These are phyloP conservation scores for Acanthis flammea DNA, from an alignment of 2,797 vertebrate species.

Conservation along the genomic window DNA sequence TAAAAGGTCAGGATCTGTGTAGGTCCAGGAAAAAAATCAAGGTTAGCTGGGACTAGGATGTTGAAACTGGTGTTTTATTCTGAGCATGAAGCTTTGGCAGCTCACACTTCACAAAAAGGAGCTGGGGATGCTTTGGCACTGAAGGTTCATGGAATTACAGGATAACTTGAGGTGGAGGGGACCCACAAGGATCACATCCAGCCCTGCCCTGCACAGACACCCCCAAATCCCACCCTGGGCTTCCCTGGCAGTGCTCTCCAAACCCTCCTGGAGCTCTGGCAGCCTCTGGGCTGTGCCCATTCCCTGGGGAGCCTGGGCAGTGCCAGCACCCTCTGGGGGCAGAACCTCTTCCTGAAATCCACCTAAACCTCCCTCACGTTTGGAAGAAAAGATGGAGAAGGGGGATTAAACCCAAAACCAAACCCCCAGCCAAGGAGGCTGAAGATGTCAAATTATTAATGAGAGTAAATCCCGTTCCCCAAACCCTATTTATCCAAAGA, in stretches of 20 bases:
- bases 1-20: accelerated
- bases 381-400: neutral
- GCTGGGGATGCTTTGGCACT: neutral
- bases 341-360: accelerated
- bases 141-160: neutral
- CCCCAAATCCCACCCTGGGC: too few species aligned
- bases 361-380: neutral
- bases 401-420: neutral
- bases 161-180: neutral
- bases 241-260: accelerated
- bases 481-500: neutral
- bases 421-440: neutral
- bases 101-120: neutral
- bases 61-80: neutral
- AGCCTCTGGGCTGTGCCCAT: neutral
- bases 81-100: neutral
- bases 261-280: neutral
- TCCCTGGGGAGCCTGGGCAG: neutral
- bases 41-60: neutral
- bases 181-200: neutral
- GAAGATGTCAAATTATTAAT: neutral
- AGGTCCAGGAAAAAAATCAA: neutral
- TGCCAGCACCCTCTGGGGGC: neutral
- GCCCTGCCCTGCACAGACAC: neutral
- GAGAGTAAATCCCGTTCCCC: neutral